A percentile compares a stretch with the other conserved stretches of the same genome.
Evolutionary conservation across 2,113 vertebrate genomes (phyloP).

Genomic region (Toxotes chatareus): DNA sequence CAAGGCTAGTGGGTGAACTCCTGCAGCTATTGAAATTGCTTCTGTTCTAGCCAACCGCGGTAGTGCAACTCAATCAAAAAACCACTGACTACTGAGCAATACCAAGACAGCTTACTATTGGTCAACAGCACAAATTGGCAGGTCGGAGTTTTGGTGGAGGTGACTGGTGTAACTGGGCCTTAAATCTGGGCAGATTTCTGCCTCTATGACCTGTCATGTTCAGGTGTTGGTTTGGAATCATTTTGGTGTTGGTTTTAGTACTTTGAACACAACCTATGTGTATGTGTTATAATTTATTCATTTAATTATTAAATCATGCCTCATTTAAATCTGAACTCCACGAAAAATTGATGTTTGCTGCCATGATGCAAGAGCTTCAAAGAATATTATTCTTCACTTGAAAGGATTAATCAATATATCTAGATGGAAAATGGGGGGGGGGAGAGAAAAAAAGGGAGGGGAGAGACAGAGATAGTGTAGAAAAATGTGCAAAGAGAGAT

Average conservation of each 20-base stretch:
- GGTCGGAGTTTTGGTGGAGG: no score
- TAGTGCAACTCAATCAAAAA: no score
- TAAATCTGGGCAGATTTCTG: background rate
- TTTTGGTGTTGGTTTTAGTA: background rate
- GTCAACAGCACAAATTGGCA: no score
- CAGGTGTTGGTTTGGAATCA: background rate
- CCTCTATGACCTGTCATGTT: no score
- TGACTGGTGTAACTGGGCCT: no score
- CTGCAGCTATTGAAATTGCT: no score
- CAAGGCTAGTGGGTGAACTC: background rate
- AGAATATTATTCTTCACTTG: conserved; percentile 25
- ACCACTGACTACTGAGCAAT: no score
- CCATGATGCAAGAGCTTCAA: conserved; percentile 24
- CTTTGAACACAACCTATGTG: background rate
- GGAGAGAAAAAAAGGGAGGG: background rate
- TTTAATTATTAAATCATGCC: conserved; percentile 12
- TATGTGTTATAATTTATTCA: conserved; percentile 35
- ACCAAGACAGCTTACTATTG: no score
- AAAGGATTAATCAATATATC: conserved; percentile 34
- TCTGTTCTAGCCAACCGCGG: no score
- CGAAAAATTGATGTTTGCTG: conserved; percentile 23
- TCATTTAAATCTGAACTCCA: conserved; percentile 32
- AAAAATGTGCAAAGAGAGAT: background rate
- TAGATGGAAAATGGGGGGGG: background rate
- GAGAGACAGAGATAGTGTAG: background rate